phyloP scores from a whole-genome alignment of 1,140 invertebrate genomes.

The Brachystomella parvula region DNA sequence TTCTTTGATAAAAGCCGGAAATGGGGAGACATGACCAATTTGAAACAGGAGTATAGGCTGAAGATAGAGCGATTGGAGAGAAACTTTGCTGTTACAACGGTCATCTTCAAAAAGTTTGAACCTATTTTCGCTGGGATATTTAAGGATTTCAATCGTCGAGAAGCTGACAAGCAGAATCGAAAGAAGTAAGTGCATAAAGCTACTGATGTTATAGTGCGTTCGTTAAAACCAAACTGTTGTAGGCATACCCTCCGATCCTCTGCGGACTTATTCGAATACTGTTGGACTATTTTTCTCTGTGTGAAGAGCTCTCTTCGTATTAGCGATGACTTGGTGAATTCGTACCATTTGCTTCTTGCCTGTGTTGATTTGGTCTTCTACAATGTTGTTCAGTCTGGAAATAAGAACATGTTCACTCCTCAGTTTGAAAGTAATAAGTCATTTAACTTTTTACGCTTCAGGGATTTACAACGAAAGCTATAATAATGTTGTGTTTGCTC shows the following conservation, averaged over 20 bases:
- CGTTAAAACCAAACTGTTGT: no score
- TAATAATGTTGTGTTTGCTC: neutral
- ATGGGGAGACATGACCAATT: slow-evolving; percentile 89
- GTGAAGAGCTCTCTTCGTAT: slow-evolving; percentile 77
- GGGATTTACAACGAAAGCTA: no score
- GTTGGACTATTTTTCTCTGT: slow-evolving; percentile 85
- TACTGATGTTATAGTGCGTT: no score
- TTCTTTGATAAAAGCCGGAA: slow-evolving; percentile 94
- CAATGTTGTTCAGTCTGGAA: slow-evolving; percentile 70
- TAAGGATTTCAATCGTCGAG: slow-evolving; percentile 43
- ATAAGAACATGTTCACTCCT: slow-evolving; percentile 76
- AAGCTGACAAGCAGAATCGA: slow-evolving; percentile 18
- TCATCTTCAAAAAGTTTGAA: slow-evolving; percentile 88
- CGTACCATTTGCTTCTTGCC: slow-evolving; percentile 80
- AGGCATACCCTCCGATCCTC: slow-evolving; percentile 63
- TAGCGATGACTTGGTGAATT: slow-evolving; percentile 87
- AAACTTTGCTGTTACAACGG: slow-evolving; percentile 89
- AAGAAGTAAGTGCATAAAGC: slow-evolving; percentile 27
- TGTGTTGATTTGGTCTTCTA: slow-evolving; percentile 84
- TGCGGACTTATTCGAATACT: slow-evolving; percentile 79
- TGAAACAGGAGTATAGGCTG: slow-evolving; percentile 71
- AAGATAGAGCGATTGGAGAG: slow-evolving; percentile 79
- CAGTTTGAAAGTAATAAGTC: slow-evolving; percentile 62
- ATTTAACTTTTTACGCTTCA: no score
- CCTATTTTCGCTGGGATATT: slow-evolving; percentile 81